Evolutionary conservation across 2,888 invertebrate genomes (phyloP).

Genomic region (Hylaea fasciaria): DNA sequence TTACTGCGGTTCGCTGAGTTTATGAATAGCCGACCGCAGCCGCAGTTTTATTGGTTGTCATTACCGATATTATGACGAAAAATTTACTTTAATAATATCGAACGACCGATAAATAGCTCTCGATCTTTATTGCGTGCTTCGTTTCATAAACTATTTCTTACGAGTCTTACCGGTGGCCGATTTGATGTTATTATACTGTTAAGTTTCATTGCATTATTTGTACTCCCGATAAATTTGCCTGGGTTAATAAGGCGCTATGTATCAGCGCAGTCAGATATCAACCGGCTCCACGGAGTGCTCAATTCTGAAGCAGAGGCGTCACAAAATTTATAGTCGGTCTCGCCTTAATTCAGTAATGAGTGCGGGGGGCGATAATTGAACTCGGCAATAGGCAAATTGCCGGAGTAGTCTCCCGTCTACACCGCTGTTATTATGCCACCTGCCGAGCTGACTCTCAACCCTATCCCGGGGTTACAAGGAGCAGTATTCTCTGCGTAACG

Average conservation of each 20-base stretch:
- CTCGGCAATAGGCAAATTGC: constrained; percentile 83
- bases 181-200: constrained; percentile 8
- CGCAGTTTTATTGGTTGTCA: constrained; percentile 60
- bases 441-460: constrained; percentile 49
- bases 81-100: constrained; percentile 43
- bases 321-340: constrained; percentile 75
- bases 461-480: constrained; percentile 51
- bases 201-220: constrained; percentile 10
- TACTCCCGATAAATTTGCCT: constrained; percentile 5
- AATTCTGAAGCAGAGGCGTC: constrained; percentile 75
- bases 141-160: constrained; percentile 28
- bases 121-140: constrained; percentile 29
- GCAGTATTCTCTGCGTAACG: constrained; percentile 47
- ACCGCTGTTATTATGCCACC: constrained; percentile 51
- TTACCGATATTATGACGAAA: constrained; percentile 51
- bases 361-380: constrained; percentile 84
- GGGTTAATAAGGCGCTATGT: constrained; percentile 33
- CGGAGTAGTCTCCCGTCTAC: constrained; percentile 65
- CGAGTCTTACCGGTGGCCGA: constrained; percentile 7
- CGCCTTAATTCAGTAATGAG: constrained; percentile 83
- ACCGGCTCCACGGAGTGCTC: constrained; percentile 63
- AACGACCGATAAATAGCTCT: constrained; percentile 48
- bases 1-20: constrained; percentile 53
- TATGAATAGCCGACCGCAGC: constrained; percentile 52
- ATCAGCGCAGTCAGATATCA: constrained; percentile 56